These are phyloP conservation scores for Lycocerus yunnanus DNA, from an alignment of 2,888 invertebrate species.

Conservation along the genomic window DNA sequence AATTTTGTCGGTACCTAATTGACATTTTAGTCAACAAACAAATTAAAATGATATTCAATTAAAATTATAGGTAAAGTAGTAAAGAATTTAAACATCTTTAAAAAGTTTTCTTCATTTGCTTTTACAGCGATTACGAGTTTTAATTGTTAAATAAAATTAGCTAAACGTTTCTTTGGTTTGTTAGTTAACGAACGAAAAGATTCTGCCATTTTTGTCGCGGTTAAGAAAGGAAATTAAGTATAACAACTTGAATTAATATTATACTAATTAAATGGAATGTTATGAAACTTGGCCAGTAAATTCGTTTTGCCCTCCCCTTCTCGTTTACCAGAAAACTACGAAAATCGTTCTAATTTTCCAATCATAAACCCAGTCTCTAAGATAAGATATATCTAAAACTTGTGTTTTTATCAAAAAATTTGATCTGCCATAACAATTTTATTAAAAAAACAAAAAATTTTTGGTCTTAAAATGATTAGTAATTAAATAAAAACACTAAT, in stretches of 20 bases:
- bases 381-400: too few relatives aligned
- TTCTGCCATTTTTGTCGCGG: not conserved
- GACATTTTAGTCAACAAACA: slow-evolving; percentile 29
- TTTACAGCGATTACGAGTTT: not conserved
- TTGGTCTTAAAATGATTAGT: too few relatives aligned
- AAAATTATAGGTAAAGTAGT: not conserved
- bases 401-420: too few relatives aligned
- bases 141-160: not conserved
- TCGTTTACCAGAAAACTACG: too few relatives aligned
- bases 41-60: slow-evolving; percentile 11
- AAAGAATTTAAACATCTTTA: not conserved
- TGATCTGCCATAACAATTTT: too few relatives aligned
- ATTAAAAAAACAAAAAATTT: too few relatives aligned
- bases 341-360: too few relatives aligned
- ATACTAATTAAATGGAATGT: not conserved
- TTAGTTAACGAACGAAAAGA: not conserved
- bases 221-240: too few relatives aligned
- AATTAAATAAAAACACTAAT: not conserved
- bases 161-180: not conserved
- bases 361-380: too few relatives aligned
- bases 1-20: slow-evolving; percentile 21
- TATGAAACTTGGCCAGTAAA: not conserved
- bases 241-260: not conserved
- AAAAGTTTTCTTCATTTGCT: not conserved
- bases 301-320: too few relatives aligned